Conservation (phyloP, 2,797 vertebrate genomes). For the Octomys mimax region DNA sequence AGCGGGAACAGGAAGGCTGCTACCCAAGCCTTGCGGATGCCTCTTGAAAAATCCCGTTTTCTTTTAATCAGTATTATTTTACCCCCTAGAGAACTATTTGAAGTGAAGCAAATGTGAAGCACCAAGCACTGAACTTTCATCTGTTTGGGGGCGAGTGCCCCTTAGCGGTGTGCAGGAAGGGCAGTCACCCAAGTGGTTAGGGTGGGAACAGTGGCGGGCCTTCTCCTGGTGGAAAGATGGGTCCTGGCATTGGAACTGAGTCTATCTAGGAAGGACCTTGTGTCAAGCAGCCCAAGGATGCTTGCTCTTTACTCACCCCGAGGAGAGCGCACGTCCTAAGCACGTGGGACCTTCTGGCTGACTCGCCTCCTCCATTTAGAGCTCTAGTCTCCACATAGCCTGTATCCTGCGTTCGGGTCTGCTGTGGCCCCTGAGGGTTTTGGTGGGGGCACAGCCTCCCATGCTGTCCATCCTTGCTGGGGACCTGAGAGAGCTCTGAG, state of each 20-base stretch:
- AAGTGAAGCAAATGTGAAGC: neutral
- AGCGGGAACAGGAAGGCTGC: neutral
- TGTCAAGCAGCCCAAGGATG: neutral
- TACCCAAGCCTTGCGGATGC: neutral
- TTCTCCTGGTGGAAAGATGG: neutral
- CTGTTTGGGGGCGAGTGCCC: neutral
- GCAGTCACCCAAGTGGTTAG: no score
- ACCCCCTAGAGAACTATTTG: neutral
- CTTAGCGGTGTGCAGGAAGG: neutral
- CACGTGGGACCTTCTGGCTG: neutral
- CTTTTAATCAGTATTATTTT: neutral
- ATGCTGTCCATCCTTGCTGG: neutral
- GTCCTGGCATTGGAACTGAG: neutral
- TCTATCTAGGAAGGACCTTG: neutral
- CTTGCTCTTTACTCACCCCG: neutral
- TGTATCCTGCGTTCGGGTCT: neutral
- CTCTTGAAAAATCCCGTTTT: neutral
- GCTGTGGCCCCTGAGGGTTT: no score
- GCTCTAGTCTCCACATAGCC: no score
- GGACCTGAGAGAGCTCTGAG: neutral
- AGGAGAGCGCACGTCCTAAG: neutral
- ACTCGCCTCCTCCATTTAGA: neutral
- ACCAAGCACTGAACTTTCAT: neutral
- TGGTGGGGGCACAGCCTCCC: no score
- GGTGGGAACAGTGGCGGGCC: neutral